These are phyloP conservation scores for Cyprinodon variegatus DNA, from an alignment of 2,113 vertebrate species.

Conservation along the genomic window DNA sequence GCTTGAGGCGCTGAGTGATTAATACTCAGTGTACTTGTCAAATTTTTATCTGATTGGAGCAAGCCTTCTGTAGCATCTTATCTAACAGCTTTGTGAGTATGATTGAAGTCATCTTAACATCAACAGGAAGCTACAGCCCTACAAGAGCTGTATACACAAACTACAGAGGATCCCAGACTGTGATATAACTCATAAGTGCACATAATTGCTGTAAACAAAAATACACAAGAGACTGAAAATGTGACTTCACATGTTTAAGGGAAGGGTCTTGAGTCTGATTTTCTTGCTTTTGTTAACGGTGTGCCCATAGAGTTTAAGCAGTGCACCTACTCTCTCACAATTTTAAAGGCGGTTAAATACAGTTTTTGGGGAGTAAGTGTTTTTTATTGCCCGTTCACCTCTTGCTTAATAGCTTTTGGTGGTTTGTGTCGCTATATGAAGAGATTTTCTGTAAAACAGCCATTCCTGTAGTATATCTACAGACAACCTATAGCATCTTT, in stretches of 20 bases:
- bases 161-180: constrained; percentile 71
- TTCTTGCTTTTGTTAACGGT: background rate
- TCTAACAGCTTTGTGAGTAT: constrained; percentile 24
- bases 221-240: constrained; percentile 59
- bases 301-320: background rate
- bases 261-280: constrained; percentile 23
- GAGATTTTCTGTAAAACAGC: background rate
- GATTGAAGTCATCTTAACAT: constrained; percentile 69
- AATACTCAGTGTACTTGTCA: background rate
- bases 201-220: constrained; percentile 74
- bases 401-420: background rate
- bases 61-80: background rate
- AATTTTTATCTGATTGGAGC: constrained; percentile 21
- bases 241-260: constrained; percentile 55
- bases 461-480: no score
- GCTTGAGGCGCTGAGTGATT: background rate
- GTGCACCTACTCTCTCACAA: background rate
- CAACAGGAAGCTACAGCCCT: constrained; percentile 76
- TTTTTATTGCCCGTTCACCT: background rate
- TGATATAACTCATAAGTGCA: constrained; percentile 72
- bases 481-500: no score
- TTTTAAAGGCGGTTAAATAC: background rate
- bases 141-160: constrained; percentile 64
- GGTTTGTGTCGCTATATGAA: background rate
- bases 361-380: background rate